Evolutionary conservation across 92 coral and sea anemone species (phyloP), one percentile per base, ranked within the genome.

Genomic region (Epizoanthus rinbou): DNA sequence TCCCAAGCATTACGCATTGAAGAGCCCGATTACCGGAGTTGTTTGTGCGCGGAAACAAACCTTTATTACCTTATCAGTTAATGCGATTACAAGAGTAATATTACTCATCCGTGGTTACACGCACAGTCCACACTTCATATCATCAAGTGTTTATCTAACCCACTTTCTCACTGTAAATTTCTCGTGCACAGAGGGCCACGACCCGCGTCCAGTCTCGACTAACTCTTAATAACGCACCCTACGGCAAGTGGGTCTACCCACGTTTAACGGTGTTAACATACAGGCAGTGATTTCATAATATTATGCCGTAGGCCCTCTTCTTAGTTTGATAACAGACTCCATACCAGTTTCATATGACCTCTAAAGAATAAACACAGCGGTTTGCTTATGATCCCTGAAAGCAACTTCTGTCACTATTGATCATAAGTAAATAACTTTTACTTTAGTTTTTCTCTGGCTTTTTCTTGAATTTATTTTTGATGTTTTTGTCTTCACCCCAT

Each of bases 341-440:
- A 47, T 47, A 47, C 54, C 54, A 47, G 15, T 47, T 47, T 47
- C 13, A 47, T 47, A 10, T 62, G 70, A 43, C 21, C 28, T 78
- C 82, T 16, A 35, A 13, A 67, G 37, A 33, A 21, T 28, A 14
- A 18, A 37, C 43, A 10, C 43, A 66, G 10, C 18, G 16, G 21
- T 23, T 4, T 66, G 21, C 8, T 4, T 11, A 33, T 3, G n/a
- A 63, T 21, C 43, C 50, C 13, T 53, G 28, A 22, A 76, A 60
- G 66, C 43, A 39, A 60, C 57, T 17, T 60, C 22, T 39, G 19
- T 3, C 17, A 16, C 14, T 35, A 17, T 28, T 16, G 57, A 37
- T 63, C 80, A 80, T 59, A 85, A 73, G 23, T 84, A 88, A 70
- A 88, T 57, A 14, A 88, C 82, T 24, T 17, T 56, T 56, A 54